Conservation (phyloP, 2,797 vertebrate genomes). For the Sparidentex hasta region DNA sequence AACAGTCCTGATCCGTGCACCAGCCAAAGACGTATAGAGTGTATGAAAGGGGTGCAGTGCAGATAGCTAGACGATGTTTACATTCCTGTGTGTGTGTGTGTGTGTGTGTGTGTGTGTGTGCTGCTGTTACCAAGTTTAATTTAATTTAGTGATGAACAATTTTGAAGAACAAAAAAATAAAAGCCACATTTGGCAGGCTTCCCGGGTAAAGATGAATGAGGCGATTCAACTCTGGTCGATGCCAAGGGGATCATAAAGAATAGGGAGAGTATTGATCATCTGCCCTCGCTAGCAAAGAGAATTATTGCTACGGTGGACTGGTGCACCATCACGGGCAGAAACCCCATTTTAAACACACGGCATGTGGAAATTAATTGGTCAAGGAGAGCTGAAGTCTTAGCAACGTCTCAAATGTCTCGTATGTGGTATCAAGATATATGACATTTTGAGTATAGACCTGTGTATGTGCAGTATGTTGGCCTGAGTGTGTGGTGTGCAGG, state of each 20-base stretch:
- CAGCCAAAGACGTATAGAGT: constrained; percentile 23
- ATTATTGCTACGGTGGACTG: constrained; percentile 45
- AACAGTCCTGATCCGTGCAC: constrained; percentile 24
- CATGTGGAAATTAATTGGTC: constrained; percentile 43
- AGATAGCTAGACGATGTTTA: constrained; percentile 38
- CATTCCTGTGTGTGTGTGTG: background rate
- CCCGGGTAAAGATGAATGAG: constrained; percentile 65
- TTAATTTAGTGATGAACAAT: constrained; percentile 46
- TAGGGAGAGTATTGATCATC: constrained; percentile 66
- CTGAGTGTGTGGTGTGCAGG: constrained; percentile 9
- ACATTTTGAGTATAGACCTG: constrained; percentile 13
- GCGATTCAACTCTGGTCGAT: constrained; percentile 45
- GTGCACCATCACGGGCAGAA: constrained; percentile 31
- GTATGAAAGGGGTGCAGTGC: constrained; percentile 30
- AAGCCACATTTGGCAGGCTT: constrained; percentile 53
- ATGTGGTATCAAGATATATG: constrained; percentile 1
- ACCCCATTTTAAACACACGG: constrained; percentile 37
- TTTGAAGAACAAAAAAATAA: constrained; percentile 50
- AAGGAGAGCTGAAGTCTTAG: constrained; percentile 17
- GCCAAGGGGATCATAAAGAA: constrained; percentile 69
- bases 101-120: background rate
- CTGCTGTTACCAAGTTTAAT: constrained; percentile 2
- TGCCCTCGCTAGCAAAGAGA: constrained; percentile 52
- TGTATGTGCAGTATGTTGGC: constrained; percentile 18
- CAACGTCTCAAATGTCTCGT: constrained; percentile 18